Evolutionary conservation across 1,140 invertebrate species (phyloP).

Genomic region (Apis mellifera): DNA sequence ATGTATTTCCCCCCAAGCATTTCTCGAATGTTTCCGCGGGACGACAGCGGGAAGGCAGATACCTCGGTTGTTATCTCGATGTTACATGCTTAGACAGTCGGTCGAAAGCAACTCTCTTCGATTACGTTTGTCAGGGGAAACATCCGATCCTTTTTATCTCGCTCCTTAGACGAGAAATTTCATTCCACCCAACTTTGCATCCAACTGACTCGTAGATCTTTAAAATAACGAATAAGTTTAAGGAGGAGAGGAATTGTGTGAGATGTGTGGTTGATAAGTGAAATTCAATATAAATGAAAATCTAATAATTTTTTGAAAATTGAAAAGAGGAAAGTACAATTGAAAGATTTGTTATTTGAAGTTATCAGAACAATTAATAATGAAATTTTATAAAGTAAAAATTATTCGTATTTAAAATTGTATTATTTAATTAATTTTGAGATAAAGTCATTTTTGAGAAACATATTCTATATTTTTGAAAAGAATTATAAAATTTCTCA

Average conservation of each 20-base stretch:
- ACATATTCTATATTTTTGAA: no score
- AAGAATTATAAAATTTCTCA: no score
- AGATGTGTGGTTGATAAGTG: background rate
- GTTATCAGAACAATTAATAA: no score
- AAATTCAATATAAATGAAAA: background rate
- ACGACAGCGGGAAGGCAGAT: slow-evolving; percentile 39
- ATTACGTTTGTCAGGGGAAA: slow-evolving; percentile 35
- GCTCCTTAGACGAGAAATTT: slow-evolving; percentile 33
- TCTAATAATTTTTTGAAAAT: background rate
- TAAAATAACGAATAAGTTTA: slow-evolving; percentile 14
- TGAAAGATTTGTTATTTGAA: no score
- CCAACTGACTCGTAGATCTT: slow-evolving; percentile 37
- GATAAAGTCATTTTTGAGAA: no score
- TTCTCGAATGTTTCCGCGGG: slow-evolving; percentile 36
- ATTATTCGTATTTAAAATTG: no score
- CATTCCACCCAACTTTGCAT: background rate
- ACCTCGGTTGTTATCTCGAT: slow-evolving; percentile 50
- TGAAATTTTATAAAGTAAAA: no score
- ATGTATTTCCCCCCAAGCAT: slow-evolving; percentile 53
- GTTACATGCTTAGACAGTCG: slow-evolving; percentile 26
- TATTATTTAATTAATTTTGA: no score
- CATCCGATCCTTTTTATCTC: slow-evolving; percentile 42
- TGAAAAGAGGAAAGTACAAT: no score
- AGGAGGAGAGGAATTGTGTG: background rate
- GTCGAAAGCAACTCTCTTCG: slow-evolving; percentile 30